phyloP scores from a whole-genome alignment of 1,140 invertebrate genomes.

The Agraylea sexmaculata region DNA sequence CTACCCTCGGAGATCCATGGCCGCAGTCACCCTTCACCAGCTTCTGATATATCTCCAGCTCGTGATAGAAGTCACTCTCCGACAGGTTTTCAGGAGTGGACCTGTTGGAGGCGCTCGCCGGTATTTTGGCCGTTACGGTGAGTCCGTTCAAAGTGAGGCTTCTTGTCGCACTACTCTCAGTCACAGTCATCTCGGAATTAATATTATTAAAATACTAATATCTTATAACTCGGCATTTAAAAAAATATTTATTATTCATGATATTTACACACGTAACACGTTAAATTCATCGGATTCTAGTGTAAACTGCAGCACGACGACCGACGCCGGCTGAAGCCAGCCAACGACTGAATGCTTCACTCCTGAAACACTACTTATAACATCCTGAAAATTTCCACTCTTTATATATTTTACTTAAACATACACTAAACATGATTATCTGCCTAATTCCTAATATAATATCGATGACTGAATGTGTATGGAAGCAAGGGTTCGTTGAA shows the following conservation, averaged over 20 bases:
- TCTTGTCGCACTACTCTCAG: constrained; percentile 19
- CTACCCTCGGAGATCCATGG: constrained; percentile 19
- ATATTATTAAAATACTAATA: background rate
- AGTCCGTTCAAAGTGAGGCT: constrained; percentile 20
- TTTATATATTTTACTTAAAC: too few species aligned
- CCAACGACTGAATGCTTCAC: constrained; percentile 7
- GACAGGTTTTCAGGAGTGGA: constrained; percentile 20
- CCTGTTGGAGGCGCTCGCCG: constrained; percentile 7
- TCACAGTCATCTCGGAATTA: constrained; percentile 21
- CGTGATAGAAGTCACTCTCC: constrained; percentile 21
- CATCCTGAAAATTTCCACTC: too few species aligned
- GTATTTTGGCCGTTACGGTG: constrained; percentile 18
- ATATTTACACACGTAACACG: background rate
- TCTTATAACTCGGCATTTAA: too few species aligned
- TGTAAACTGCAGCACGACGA: background rate
- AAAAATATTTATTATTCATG: constrained; percentile 2
- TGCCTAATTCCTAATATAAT: too few species aligned
- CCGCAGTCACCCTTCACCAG: constrained; percentile 20
- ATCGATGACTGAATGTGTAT: too few species aligned
- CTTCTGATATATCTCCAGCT: constrained; percentile 22
- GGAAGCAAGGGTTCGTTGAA: too few species aligned
- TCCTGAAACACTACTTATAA: too few species aligned
- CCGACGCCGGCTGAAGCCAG: constrained; percentile 2
- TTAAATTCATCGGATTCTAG: background rate
- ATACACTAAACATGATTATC: too few species aligned